Percentiles rank a stretch among this genome's conserved stretches.
Evolutionary conservation across 1,140 invertebrate species (phyloP).

Genomic region (Diploscapter pachys): DNA sequence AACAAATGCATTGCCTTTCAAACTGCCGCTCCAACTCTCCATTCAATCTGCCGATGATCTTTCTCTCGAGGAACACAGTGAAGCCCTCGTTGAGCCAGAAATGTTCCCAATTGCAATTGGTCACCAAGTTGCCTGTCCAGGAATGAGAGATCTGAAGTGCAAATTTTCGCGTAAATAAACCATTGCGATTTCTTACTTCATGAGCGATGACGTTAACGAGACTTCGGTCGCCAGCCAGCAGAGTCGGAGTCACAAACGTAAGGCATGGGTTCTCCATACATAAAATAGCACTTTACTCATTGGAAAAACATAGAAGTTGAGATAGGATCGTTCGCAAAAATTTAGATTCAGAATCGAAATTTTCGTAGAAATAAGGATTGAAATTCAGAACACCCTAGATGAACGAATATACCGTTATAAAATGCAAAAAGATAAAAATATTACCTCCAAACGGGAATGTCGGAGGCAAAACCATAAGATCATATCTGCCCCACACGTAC

Average conservation of each 20-base stretch:
- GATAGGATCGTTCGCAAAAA: too few relatives aligned
- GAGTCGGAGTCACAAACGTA: slow-evolving; percentile 86
- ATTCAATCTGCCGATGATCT: slow-evolving; percentile 72
- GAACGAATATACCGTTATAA: too few relatives aligned
- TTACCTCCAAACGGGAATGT: slow-evolving; percentile 23
- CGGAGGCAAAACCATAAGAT: slow-evolving; percentile 32
- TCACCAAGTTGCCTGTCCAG: slow-evolving; percentile 93
- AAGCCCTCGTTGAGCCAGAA: slow-evolving; percentile 98
- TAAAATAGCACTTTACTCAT: too few relatives aligned
- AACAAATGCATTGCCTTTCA: slow-evolving; percentile 8
- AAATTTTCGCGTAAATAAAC: too few relatives aligned
- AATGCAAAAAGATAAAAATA: too few relatives aligned
- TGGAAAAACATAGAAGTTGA: too few relatives aligned
- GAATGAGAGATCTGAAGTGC: slow-evolving; percentile 78
- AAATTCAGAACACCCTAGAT: background rate
- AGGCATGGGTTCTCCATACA: slow-evolving; percentile 94
- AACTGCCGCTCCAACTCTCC: slow-evolving; percentile 62
- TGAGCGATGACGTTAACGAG: slow-evolving; percentile 83
- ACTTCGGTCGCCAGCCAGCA: slow-evolving; percentile 66
- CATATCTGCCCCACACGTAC: slow-evolving; percentile 61
- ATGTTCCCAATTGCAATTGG: slow-evolving; percentile 85
- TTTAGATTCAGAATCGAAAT: too few relatives aligned
- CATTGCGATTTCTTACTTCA: slow-evolving; percentile 63
- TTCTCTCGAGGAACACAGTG: slow-evolving; percentile 84
- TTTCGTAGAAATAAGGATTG: slow-evolving; percentile 90